Percentiles rank a stretch among this genome's conserved stretches.
Evolutionary conservation across 2,113 vertebrate species (phyloP).

Genomic region (Sorex fumeus): DNA sequence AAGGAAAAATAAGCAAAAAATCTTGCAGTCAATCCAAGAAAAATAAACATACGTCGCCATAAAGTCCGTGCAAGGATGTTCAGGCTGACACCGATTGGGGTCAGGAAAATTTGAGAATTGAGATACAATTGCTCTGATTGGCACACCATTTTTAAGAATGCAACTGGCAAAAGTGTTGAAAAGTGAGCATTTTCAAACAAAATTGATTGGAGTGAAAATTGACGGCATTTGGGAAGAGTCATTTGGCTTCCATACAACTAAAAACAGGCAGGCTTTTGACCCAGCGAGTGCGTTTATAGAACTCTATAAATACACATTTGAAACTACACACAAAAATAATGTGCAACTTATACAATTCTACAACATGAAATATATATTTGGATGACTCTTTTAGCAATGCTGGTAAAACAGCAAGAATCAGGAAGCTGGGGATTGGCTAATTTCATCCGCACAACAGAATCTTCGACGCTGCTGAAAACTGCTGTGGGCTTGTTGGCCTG

Average conservation of each 20-base stretch:
- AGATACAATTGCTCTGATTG: not conserved
- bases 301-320: not conserved
- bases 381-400: not conserved
- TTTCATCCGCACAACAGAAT: not conserved
- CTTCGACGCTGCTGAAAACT: no score
- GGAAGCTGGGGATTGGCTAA: not conserved
- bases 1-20: not conserved
- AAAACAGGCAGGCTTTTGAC: not conserved
- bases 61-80: not conserved
- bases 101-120: not conserved
- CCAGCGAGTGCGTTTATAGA: slow-evolving; percentile 19
- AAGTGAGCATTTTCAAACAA: not conserved
- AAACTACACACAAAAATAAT: not conserved
- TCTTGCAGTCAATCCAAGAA: not conserved
- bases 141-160: not conserved
- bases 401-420: slow-evolving; percentile 32
- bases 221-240: not conserved
- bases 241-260: not conserved
- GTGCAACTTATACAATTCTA: not conserved
- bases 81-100: not conserved
- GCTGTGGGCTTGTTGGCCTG: not conserved
- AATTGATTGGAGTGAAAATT: not conserved
- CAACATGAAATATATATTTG: not conserved
- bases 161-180: not conserved
- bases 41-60: not conserved